Conservation (phyloP, 2,888 invertebrate species). For the Hesperia comma region DNA sequence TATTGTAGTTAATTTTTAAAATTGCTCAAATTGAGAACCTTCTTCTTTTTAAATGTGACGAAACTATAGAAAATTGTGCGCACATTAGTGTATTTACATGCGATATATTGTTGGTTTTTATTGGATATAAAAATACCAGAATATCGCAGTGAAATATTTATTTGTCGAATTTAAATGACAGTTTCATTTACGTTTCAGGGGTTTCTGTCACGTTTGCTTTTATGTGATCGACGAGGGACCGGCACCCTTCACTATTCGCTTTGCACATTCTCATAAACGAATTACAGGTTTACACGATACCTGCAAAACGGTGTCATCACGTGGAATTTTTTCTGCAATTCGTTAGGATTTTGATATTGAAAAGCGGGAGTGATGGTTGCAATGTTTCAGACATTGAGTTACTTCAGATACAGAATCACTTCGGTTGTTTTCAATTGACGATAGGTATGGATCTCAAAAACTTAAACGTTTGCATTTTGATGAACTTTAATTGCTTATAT, state of each 20-base stretch:
- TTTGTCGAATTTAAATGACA: constrained; percentile 41
- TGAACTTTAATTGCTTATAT: no score
- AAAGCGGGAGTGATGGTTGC: background rate
- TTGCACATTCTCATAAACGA: constrained; percentile 60
- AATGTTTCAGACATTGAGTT: no score
- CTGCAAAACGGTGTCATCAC: constrained; percentile 37
- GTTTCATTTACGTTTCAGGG: constrained; percentile 28
- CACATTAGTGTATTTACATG: no score
- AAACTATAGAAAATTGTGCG: no score
- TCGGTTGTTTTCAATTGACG: no score
- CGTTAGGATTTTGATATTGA: background rate
- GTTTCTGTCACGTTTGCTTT: constrained; percentile 54
- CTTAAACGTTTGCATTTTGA: no score
- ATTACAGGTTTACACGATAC: constrained; percentile 52
- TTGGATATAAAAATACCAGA: background rate
- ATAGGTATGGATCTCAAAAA: no score
- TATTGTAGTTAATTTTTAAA: no score
- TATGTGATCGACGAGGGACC: constrained; percentile 57
- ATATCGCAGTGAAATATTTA: background rate
- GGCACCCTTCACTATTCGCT: constrained; percentile 53
- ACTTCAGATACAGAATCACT: no score
- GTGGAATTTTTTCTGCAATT: constrained; percentile 10
- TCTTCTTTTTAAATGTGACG: no score
- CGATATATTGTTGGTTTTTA: background rate
- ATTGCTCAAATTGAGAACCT: no score